phyloP scores from a whole-genome alignment of 2,797 vertebrate species.

The Podarcis lilfordi region DNA sequence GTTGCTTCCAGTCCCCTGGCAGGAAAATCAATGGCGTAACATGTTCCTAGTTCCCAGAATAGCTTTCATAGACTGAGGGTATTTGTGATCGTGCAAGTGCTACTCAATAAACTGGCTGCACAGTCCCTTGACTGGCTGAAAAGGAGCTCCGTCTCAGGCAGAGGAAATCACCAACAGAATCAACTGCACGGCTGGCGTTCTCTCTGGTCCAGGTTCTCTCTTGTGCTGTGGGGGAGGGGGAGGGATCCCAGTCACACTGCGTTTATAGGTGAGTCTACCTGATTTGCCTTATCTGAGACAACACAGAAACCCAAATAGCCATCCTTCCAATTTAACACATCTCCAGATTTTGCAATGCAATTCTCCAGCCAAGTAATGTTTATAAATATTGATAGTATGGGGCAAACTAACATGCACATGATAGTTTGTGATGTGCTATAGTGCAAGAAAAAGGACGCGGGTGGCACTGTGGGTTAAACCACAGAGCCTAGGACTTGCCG shows the following conservation, averaged over 20 bases:
- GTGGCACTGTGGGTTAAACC: too few relatives aligned
- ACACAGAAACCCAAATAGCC: too few relatives aligned
- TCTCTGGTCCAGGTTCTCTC: not conserved
- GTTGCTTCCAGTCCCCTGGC: not conserved
- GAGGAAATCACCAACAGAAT: not conserved
- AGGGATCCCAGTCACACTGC: not conserved
- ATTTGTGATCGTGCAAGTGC: not conserved
- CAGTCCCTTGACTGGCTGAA: not conserved
- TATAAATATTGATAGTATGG: too few relatives aligned
- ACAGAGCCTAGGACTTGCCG: too few relatives aligned
- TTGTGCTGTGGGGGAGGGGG: not conserved
- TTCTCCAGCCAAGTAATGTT: too few relatives aligned
- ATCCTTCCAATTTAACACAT: too few relatives aligned
- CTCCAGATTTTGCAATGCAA: too few relatives aligned
- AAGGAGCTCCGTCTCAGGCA: not conserved
- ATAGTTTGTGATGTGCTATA: too few relatives aligned
- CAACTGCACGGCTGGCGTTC: not conserved
- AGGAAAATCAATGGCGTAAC: not conserved
- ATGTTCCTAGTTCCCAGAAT: not conserved
- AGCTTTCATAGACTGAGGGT: not conserved
- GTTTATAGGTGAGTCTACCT: not conserved
- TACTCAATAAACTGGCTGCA: not conserved
- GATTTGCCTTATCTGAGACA: too few relatives aligned
- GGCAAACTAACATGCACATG: too few relatives aligned
- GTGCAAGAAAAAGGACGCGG: too few relatives aligned